Evolutionary conservation across 2,113 vertebrate genomes (phyloP).

Genomic region (Raphicerus campestris): DNA sequence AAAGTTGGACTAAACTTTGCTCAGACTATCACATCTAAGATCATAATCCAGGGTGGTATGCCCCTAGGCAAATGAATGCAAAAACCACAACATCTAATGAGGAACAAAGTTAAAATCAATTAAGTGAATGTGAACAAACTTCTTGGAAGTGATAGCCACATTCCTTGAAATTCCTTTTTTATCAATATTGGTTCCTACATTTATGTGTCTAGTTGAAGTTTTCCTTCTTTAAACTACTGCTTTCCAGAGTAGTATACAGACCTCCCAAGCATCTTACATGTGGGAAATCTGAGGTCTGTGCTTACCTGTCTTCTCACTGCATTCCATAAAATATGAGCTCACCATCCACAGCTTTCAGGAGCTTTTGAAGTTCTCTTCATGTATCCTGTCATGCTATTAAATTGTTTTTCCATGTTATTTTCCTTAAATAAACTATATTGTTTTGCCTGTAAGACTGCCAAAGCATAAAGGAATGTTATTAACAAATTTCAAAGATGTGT

Average conservation of each 20-base stretch:
- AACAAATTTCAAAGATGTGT: conserved; percentile 10
- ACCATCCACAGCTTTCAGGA: conserved; percentile 16
- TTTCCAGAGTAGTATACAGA: not conserved
- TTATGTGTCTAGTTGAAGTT: not conserved
- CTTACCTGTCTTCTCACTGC: conserved; percentile 8
- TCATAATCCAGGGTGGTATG: conserved; percentile 49
- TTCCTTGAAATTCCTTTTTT: conserved; percentile 45
- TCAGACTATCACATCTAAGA: conserved; percentile 19
- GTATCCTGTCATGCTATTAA: conserved; percentile 18
- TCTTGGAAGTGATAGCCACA: conserved; percentile 20
- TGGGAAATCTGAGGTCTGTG: not conserved
- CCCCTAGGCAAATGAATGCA: conserved; percentile 4
- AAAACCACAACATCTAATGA: conserved; percentile 9
- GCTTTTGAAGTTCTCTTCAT: conserved; percentile 54
- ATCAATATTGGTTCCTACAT: not conserved
- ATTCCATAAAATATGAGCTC: conserved; percentile 47
- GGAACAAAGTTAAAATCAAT: conserved; percentile 50
- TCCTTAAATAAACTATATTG: conserved; percentile 18
- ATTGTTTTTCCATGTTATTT: conserved; percentile 43
- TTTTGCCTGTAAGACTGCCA: conserved; percentile 39
- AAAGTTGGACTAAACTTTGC: conserved; percentile 3
- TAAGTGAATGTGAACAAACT: conserved; percentile 31
- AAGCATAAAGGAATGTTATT: conserved; percentile 18
- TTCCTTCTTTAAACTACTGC: not conserved
- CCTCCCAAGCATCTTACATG: conserved; percentile 48